Base-by-base conservation (phyloP, 2,797 vertebrate species). In the Oreochromis mossambicus region DNA sequence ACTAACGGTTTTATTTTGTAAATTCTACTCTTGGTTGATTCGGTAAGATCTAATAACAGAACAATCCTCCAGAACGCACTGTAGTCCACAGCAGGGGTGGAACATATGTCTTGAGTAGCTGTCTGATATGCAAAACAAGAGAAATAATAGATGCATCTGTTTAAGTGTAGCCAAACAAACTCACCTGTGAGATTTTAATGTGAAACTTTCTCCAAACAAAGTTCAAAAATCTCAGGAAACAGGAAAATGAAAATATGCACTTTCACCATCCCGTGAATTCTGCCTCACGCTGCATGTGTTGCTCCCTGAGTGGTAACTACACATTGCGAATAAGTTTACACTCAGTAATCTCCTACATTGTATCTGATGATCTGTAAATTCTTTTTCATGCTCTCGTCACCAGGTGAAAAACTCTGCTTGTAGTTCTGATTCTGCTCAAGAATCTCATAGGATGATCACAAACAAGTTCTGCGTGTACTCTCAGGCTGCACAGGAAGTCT, bases 371-470 rank as follows among this genome's bases (percentile, higher is more conserved):
- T 12, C 41, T 73, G 24, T 12, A 29, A 29, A 73, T 73, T 8
- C 8, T 21, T 2, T 29, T 29, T 70, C 0, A 5, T 29, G 9
- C 24, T 73, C n/a, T 52, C 10, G 5, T 7, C 10, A 32, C 2
- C 4, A n/a, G 10, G 43, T 50, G 17, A 8, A 50, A 48, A 75
- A 0, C 24, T 48, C 8, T 2, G 6, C 15, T 4, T 32, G 15
- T 29, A 48, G 32, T n/a, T 50, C 1, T 32, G 15, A 50, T n/a
- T 75, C 24, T 75, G 26, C 43, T 75, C 7, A 19, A 32, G 26
- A 34, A 5, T 19, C 15, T 73, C 41, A 48, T 48, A 12, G 68
- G 11, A 17, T 0, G 41, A 46, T 24, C 21, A 43, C 34, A 43
- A 10, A 4, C 2, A 70, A 5, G 21, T 29, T 68, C 38, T 70